Base-by-base conservation (phyloP, 2,888 invertebrate genomes). In the Drosophila robusta region DNA sequence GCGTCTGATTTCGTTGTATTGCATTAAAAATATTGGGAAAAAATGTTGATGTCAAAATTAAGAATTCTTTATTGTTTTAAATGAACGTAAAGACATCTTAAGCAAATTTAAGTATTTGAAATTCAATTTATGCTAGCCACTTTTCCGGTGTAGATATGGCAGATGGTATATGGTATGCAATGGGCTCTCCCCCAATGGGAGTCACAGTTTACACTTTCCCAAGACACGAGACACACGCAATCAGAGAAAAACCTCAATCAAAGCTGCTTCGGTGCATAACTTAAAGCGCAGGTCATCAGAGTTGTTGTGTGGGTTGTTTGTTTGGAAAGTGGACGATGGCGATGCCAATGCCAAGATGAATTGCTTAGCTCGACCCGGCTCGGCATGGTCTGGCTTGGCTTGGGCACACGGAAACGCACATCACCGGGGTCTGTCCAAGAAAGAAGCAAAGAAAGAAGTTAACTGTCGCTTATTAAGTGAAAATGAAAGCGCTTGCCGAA, bases 401-500 rank as follows among this genome's bases (percentile, higher is more conserved):
- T 29, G 62, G 71, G 70, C 83, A 88, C 62, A 83, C 87, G 83
- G 83, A 83, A 88, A 83, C 89, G 89, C 84, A 80, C 76, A 81
- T 81, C 89, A 87, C 22, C 12, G 62, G 60, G 66, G 41, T 63
- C 49, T 76, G 76, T 65, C 74, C 76, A 51, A 62, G 55, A 63
- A 63, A 62, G 38, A 68, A 65, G 62, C 60, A 67, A 58, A 75
- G 77, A 80, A 87, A 87, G 78, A 88, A 84, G 87, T 82, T 82
- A 89, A 89, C 89, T 80, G 87, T 71, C 63, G 78, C 87, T 83
- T 76, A 86, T 83, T 88, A 86, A 87, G 84, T 88, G 87, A 87
- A 87, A 87, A 87, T 85, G 87, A 87, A 87, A 89, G 89, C 89
- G 85, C 75, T 85, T 88, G 87, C 83, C 80, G 75, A 75, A 85